A percentile compares a stretch with the other conserved stretches of the same genome.
Evolutionary conservation across 2,113 vertebrate species (phyloP).

Genomic region (Lutjanus erythropterus): DNA sequence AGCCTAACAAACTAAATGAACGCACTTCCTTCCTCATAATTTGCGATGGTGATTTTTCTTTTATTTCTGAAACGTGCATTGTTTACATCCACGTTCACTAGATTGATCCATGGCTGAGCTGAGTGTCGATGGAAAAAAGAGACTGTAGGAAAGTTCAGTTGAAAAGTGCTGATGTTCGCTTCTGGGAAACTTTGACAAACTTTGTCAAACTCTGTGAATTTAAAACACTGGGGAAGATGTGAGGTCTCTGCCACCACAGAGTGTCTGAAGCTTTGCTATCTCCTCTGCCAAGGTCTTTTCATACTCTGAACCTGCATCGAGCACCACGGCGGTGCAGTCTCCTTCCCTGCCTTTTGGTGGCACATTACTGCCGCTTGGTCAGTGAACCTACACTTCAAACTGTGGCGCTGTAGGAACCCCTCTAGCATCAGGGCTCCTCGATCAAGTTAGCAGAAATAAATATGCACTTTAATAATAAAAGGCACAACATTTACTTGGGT

Average conservation of each 20-base stretch:
- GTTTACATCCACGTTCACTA: neutral
- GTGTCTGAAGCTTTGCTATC: conserved; percentile 89
- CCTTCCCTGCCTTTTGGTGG: too few species aligned
- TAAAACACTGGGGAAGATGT: conserved; percentile 91
- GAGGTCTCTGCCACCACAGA: conserved; percentile 92
- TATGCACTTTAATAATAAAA: too few species aligned
- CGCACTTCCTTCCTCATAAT: neutral
- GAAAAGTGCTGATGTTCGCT: conserved; percentile 63
- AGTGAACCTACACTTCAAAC: too few species aligned
- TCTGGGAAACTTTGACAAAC: conserved; percentile 75
- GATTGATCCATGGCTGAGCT: too few species aligned
- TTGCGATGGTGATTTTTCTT: neutral
- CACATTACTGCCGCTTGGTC: too few species aligned
- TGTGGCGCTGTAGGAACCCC: too few species aligned
- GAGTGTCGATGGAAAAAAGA: conserved; percentile 14
- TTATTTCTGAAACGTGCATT: too few species aligned
- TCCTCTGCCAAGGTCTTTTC: conserved; percentile 90
- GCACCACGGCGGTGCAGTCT: conserved; percentile 83
- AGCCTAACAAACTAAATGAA: too few species aligned
- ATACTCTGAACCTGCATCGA: conserved; percentile 89
- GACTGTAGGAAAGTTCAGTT: conserved; percentile 19
- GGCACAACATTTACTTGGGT: too few species aligned
- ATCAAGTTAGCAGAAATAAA: too few species aligned
- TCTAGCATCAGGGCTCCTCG: too few species aligned
- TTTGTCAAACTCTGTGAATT: too few species aligned